These are phyloP conservation scores for Sinelater perroti DNA, from an alignment of 2,888 invertebrate species.

Conservation along the genomic window DNA sequence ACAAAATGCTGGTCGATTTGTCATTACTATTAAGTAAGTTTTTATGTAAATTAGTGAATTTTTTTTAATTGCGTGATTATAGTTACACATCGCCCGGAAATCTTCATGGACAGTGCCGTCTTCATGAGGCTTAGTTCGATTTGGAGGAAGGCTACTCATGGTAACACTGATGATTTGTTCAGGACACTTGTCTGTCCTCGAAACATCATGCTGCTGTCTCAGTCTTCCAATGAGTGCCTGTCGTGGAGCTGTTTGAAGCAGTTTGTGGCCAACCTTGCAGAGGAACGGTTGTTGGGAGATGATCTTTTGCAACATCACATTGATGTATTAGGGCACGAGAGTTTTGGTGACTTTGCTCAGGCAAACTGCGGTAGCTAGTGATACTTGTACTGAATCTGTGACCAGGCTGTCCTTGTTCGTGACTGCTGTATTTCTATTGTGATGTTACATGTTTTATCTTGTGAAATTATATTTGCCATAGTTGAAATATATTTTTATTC, in stretches of 20 bases:
- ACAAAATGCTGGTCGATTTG: slow-evolving; percentile 49
- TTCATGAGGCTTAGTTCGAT: slow-evolving; percentile 5
- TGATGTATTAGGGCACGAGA: no score
- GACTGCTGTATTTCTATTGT: no score
- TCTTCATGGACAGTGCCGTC: neutral
- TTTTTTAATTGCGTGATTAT: slow-evolving; percentile 13
- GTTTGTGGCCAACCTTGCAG: slow-evolving; percentile 59
- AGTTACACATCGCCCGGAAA: slow-evolving; percentile 24
- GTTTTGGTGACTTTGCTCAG: no score
- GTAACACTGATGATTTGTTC: slow-evolving; percentile 46
- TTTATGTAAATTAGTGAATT: no score
- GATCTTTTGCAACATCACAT: no score
- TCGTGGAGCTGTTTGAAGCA: slow-evolving; percentile 49
- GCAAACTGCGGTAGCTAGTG: no score
- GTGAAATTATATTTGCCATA: no score
- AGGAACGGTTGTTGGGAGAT: slow-evolving; percentile 64
- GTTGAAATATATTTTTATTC: no score
- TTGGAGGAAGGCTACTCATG: slow-evolving; percentile 21
- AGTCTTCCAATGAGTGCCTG: slow-evolving; percentile 37
- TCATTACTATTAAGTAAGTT: slow-evolving; percentile 49
- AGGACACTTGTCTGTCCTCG: slow-evolving; percentile 49
- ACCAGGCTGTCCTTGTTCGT: no score
- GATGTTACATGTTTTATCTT: no score
- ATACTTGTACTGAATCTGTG: no score
- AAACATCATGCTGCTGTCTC: slow-evolving; percentile 50